These are phyloP conservation scores for Rhinophrynus dorsalis DNA, from an alignment of 2,797 vertebrate genomes.

Conservation along the genomic window DNA sequence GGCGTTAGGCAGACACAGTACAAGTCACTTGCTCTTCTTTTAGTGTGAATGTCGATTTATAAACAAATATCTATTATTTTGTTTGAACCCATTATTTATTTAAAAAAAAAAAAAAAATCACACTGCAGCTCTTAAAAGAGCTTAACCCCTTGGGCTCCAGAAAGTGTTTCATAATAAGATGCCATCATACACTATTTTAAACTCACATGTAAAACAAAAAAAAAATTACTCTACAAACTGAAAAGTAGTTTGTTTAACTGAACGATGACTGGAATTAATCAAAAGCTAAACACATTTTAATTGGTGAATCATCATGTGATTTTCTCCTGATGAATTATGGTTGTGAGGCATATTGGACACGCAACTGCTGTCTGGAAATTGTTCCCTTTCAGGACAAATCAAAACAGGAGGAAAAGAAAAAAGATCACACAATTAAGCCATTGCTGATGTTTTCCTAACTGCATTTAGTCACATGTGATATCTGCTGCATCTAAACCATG, in stretches of 20 bases:
- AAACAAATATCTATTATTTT: too few relatives aligned
- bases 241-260: neutral
- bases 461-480: slow-evolving; percentile 42
- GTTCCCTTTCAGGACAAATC: slow-evolving; percentile 2
- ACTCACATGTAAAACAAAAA: neutral
- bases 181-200: neutral
- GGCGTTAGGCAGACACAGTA: too few relatives aligned
- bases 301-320: slow-evolving; percentile 28
- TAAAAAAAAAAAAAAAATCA: too few relatives aligned
- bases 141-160: too few relatives aligned
- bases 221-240: neutral
- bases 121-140: too few relatives aligned
- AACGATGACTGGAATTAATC: slow-evolving; percentile 25
- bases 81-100: too few relatives aligned
- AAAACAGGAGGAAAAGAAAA: slow-evolving; percentile 2
- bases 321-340: slow-evolving; percentile 27
- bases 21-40: too few relatives aligned
- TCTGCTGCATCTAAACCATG: neutral
- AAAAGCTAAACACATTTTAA: slow-evolving; percentile 24
- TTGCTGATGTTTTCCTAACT: slow-evolving; percentile 21
- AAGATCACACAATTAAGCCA: slow-evolving; percentile 13
- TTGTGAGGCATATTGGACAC: slow-evolving; percentile 4
- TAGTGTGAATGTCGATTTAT: too few relatives aligned
- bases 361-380: slow-evolving; percentile 8
- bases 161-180: too few relatives aligned